A percentile compares a stretch with the other conserved stretches of the same genome.
These are phyloP conservation scores for Ormyrus thymus DNA, from an alignment of 2,888 invertebrate species.

Conservation along the genomic window DNA sequence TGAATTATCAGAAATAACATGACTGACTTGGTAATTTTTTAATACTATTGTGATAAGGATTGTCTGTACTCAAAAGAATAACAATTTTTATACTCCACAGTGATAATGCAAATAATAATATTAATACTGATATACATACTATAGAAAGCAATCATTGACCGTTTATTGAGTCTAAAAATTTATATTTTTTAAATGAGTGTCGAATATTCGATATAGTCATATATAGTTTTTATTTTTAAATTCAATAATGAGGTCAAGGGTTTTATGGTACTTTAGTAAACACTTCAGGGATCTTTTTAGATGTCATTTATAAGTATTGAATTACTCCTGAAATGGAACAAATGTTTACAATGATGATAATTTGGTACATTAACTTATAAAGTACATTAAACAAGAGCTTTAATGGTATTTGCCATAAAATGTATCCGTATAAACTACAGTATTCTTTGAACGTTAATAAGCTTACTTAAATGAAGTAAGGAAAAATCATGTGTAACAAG, in stretches of 20 bases:
- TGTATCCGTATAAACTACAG: slow-evolving; percentile 51
- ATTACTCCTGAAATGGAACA: slow-evolving; percentile 13
- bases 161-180: slow-evolving; percentile 46
- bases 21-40: slow-evolving; percentile 45
- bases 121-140: background rate
- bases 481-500: slow-evolving; percentile 5
- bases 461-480: slow-evolving; percentile 20
- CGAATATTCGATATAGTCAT: slow-evolving; percentile 26
- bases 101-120: slow-evolving; percentile 18
- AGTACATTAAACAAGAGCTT: slow-evolving; percentile 52
- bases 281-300: slow-evolving; percentile 38
- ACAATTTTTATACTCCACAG: slow-evolving; percentile 48
- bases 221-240: slow-evolving; percentile 49
- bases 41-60: slow-evolving; percentile 54
- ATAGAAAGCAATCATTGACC: slow-evolving; percentile 18
- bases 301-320: slow-evolving; percentile 29
- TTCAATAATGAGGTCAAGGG: slow-evolving; percentile 41
- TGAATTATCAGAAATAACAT: slow-evolving; percentile 7
- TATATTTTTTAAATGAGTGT: slow-evolving; percentile 48
- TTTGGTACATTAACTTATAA: slow-evolving; percentile 44
- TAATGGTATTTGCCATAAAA: slow-evolving; percentile 53
- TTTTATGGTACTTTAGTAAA: slow-evolving; percentile 17
- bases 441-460: slow-evolving; percentile 50
- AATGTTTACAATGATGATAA: slow-evolving; percentile 17
- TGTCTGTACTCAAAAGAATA: slow-evolving; percentile 43